Conservation (phyloP, 2,113 vertebrate species). For the Lota lota region DNA sequence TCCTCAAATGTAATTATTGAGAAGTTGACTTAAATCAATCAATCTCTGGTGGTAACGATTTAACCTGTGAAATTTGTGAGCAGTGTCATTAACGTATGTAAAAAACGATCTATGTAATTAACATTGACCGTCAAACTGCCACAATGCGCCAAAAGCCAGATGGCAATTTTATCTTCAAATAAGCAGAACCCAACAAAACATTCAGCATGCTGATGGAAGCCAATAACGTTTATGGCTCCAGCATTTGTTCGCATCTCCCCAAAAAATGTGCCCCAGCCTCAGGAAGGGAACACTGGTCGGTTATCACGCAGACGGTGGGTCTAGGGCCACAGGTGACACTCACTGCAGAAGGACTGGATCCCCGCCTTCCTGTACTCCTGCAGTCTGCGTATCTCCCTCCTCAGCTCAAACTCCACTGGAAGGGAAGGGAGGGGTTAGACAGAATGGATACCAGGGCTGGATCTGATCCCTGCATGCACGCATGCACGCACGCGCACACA, state of each 20-base stretch:
- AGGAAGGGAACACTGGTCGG: too few species aligned
- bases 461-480: not conserved
- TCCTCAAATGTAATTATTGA: too few species aligned
- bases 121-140: not conserved
- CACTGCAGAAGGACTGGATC: conserved; percentile 96
- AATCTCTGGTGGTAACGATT: too few species aligned
- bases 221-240: not conserved
- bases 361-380: conserved; percentile 93
- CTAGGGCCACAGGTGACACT: conserved; percentile 56
- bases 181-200: not conserved
- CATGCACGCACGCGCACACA: too few species aligned
- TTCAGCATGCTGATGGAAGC: conserved; percentile 8
- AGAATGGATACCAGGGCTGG: not conserved
- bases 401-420: conserved; percentile 95
- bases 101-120: too few species aligned
- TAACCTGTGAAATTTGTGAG: too few species aligned
- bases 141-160: not conserved
- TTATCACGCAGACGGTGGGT: not conserved
- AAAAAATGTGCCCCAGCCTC: not conserved
- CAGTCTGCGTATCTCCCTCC: conserved; percentile 87
- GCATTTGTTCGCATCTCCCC: too few species aligned
- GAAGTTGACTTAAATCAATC: too few species aligned
- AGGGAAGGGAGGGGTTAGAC: conserved; percentile 13
- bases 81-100: too few species aligned
- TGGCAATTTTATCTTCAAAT: not conserved